These are phyloP conservation scores for Oncorhynchus masou DNA, from an alignment of 2,113 vertebrate genomes.

Conservation along the genomic window DNA sequence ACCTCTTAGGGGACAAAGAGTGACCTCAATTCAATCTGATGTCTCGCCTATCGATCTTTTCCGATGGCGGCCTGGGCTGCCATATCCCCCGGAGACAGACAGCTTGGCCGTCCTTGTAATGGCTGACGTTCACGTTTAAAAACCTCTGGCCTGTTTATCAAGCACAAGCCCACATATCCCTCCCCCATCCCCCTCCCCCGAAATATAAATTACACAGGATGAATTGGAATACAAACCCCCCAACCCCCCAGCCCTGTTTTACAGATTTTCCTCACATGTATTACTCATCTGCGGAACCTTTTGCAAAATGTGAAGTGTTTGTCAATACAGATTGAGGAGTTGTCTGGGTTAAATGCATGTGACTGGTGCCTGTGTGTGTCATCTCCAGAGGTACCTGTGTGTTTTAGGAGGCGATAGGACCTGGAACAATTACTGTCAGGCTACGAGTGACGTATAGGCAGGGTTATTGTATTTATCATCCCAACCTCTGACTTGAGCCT, in stretches of 20 bases:
- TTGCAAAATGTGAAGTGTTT: slow-evolving; percentile 65
- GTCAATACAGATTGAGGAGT: slow-evolving; percentile 64
- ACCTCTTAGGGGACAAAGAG: slow-evolving; percentile 67
- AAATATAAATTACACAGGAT: slow-evolving; percentile 41
- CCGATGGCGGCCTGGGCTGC: slow-evolving; percentile 17
- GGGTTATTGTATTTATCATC: slow-evolving; percentile 52
- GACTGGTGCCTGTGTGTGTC: slow-evolving; percentile 53
- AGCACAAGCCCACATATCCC: slow-evolving; percentile 24
- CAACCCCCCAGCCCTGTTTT: slow-evolving; percentile 6
- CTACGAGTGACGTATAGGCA: slow-evolving; percentile 64
- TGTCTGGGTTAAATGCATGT: slow-evolving; percentile 60
- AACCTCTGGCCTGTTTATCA: slow-evolving; percentile 43
- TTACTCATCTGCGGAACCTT: slow-evolving; percentile 40
- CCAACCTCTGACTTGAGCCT: slow-evolving; percentile 8
- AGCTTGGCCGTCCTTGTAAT: slow-evolving; percentile 51
- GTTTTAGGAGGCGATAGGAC: slow-evolving; percentile 49
- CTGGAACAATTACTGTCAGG: slow-evolving; percentile 65
- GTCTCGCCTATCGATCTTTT: slow-evolving; percentile 71
- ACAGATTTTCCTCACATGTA: slow-evolving; percentile 11
- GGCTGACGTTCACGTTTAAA: slow-evolving; percentile 47
- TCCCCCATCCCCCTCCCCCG: slow-evolving; percentile 5
- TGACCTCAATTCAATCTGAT: slow-evolving; percentile 78
- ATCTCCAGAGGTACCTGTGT: slow-evolving; percentile 51
- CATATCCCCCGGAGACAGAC: slow-evolving; percentile 53
- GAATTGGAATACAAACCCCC: not conserved